Conservation (phyloP, 1,140 invertebrate species). For the Tyrophagus putrescentiae region DNA sequence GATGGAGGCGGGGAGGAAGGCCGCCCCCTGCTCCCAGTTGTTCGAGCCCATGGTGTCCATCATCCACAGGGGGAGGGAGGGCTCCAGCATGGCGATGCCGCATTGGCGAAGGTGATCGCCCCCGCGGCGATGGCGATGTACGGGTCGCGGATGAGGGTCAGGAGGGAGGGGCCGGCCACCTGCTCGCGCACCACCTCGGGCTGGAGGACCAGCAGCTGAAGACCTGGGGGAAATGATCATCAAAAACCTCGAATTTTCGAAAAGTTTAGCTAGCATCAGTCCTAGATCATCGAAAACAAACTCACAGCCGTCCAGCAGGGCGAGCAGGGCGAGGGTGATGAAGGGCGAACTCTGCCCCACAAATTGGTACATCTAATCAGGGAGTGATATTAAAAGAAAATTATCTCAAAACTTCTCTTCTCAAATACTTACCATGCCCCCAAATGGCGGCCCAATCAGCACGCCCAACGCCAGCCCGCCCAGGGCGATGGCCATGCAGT, state of each 20-base stretch:
- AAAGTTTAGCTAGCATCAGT: not conserved
- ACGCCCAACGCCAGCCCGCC: conserved; percentile 91
- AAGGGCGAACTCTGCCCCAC: conserved; percentile 92
- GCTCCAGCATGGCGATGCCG: conserved; percentile 94
- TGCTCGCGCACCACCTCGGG: conserved; percentile 78
- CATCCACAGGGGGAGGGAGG: conserved; percentile 94
- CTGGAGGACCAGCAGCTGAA: conserved; percentile 87
- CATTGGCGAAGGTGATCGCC: conserved; percentile 94
- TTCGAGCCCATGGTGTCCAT: conserved; percentile 87
- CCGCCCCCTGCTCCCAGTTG: conserved; percentile 75
- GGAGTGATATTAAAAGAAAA: too few relatives aligned
- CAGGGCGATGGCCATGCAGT: conserved; percentile 91
- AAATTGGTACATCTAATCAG: conserved; percentile 92
- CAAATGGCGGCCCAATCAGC: conserved; percentile 84
- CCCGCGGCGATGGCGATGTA: conserved; percentile 67
- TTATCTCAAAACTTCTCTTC: too few relatives aligned
- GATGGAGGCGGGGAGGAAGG: conserved; percentile 88
- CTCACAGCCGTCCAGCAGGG: conserved; percentile 82
- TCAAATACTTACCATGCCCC: too few relatives aligned
- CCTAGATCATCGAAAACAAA: conserved; percentile 27
- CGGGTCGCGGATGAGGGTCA: conserved; percentile 75
- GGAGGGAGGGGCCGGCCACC: conserved; percentile 76
- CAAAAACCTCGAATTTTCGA: not conserved
- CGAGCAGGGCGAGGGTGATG: conserved; percentile 73
- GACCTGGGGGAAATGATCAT: conserved; percentile 44